A percentile compares a stretch with the other conserved stretches of the same genome.
Evolutionary conservation across 2,113 vertebrate genomes (phyloP).

Genomic region (Rhea pennata): DNA sequence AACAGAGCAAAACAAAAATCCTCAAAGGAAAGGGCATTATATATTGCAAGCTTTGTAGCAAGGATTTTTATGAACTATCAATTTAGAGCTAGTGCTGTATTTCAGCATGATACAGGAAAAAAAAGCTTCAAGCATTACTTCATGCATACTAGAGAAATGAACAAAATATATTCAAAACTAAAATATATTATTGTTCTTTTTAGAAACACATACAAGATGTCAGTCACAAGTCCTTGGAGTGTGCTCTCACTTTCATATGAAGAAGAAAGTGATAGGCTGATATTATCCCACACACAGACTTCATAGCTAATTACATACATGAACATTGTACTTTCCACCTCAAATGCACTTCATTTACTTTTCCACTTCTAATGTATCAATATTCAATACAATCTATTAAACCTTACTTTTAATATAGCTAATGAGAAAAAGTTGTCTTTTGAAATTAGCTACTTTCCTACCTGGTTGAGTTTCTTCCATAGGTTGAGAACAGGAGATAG

Average conservation of each 20-base stretch:
- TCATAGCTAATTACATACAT: background rate
- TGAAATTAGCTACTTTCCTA: slow-evolving; percentile 56
- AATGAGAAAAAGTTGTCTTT: background rate
- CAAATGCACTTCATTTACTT: background rate
- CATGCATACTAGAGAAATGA: background rate
- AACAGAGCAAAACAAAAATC: background rate
- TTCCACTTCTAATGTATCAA: background rate
- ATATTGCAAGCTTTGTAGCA: background rate
- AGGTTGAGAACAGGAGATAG: slow-evolving; percentile 93
- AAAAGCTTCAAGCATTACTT: background rate
- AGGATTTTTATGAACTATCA: background rate
- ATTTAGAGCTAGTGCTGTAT: background rate
- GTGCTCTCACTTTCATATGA: background rate
- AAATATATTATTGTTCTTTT: background rate
- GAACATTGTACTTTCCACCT: background rate
- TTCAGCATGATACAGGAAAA: background rate
- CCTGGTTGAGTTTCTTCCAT: slow-evolving; percentile 99
- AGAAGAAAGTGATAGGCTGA: background rate
- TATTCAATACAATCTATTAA: background rate
- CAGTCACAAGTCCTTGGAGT: background rate
- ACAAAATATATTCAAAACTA: background rate
- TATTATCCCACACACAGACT: background rate
- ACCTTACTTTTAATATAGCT: background rate
- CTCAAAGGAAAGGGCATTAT: background rate
- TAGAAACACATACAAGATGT: background rate